A percentile compares a stretch with the other conserved stretches of the same genome.
Conservation (phyloP, 2,888 invertebrate genomes). For the Acanthacorydalis orientalis region DNA sequence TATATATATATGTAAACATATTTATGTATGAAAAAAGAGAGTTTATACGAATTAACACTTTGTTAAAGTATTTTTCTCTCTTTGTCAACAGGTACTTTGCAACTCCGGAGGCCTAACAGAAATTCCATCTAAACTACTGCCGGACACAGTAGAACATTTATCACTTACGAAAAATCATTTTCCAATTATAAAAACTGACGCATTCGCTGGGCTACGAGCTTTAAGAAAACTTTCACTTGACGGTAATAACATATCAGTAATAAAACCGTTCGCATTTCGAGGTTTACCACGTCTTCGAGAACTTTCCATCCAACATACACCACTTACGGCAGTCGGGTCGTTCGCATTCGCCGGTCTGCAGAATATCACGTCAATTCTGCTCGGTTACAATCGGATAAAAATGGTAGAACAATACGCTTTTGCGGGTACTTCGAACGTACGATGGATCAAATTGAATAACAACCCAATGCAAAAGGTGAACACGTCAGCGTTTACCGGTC, state of each 20-base stretch:
- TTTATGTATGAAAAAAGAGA: too few relatives aligned
- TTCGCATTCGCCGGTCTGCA: constrained; percentile 74
- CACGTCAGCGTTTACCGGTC: constrained; percentile 66
- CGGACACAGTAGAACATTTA: constrained; percentile 64
- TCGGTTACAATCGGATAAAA: constrained; percentile 37
- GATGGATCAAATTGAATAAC: constrained; percentile 62
- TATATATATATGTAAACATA: not conserved
- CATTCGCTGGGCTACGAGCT: constrained; percentile 64
- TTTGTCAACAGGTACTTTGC: constrained; percentile 58
- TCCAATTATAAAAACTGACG: constrained; percentile 62
- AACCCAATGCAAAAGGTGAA: constrained; percentile 72
- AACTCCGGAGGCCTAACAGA: constrained; percentile 69
- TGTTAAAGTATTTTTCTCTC: constrained; percentile 3
- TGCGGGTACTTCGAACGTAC: constrained; percentile 71
- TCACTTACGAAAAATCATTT: constrained; percentile 76
- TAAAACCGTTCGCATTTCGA: constrained; percentile 74
- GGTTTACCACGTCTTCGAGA: constrained; percentile 62
- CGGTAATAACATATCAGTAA: constrained; percentile 69
- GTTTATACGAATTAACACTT: not conserved
- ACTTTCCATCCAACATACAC: constrained; percentile 75
- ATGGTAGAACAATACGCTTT: constrained; percentile 58
- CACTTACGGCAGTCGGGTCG: constrained; percentile 59
- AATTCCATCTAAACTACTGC: constrained; percentile 59
- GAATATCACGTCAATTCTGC: constrained; percentile 55
- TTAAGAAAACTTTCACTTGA: constrained; percentile 70